These are phyloP conservation scores for Hyles euphorbiae DNA, from an alignment of 1,140 invertebrate species.

Conservation along the genomic window DNA sequence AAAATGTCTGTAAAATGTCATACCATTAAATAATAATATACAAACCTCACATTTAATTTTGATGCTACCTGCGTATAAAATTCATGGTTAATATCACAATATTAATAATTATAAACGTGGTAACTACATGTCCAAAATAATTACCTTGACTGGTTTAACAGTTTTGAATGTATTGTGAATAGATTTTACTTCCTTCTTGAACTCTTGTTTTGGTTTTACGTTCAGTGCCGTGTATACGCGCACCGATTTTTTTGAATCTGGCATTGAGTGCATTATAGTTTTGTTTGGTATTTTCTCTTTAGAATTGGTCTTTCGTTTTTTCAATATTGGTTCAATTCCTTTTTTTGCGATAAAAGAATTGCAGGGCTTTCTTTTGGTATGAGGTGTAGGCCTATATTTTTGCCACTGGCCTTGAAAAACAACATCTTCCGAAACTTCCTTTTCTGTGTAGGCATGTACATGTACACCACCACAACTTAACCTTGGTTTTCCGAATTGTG, in stretches of 20 bases:
- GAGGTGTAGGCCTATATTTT: slow-evolving; percentile 20
- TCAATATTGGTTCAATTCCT: slow-evolving; percentile 16
- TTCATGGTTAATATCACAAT: no score
- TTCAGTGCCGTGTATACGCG: neutral
- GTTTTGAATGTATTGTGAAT: slow-evolving; percentile 1
- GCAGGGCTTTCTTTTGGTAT: slow-evolving; percentile 23
- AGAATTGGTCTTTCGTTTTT: slow-evolving; percentile 21
- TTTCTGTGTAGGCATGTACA: slow-evolving; percentile 57
- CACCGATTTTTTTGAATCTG: slow-evolving; percentile 6
- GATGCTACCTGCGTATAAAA: neutral
- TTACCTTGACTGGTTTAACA: slow-evolving; percentile 12
- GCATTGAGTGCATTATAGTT: slow-evolving; percentile 6
- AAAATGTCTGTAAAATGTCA: no score
- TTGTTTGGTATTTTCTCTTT: slow-evolving; percentile 21
- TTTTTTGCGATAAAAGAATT: slow-evolving; percentile 20
- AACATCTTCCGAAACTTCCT: slow-evolving; percentile 48
- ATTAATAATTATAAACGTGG: no score
- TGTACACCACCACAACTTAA: slow-evolving; percentile 49
- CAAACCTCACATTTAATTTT: slow-evolving; percentile 1
- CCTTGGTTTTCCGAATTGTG: slow-evolving; percentile 29
- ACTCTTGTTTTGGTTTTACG: slow-evolving; percentile 6
- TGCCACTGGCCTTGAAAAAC: slow-evolving; percentile 63
- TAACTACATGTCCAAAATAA: neutral
- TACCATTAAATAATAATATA: neutral
- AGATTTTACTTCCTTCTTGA: neutral